These are phyloP conservation scores for Heliornis fulica DNA, from an alignment of 2,113 vertebrate species.

Conservation along the genomic window DNA sequence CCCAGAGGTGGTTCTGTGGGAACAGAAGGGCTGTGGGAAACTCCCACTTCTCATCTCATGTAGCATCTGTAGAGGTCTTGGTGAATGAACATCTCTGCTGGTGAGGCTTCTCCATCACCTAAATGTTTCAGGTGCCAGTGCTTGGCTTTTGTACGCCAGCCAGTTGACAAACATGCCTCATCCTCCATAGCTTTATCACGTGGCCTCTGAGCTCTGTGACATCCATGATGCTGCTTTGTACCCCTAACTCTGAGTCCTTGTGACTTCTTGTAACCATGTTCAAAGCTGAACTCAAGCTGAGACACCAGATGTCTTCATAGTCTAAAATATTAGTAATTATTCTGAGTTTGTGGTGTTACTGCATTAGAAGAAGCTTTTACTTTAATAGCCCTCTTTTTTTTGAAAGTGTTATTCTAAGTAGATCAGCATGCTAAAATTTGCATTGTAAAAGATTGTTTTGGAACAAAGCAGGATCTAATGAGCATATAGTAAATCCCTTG, in stretches of 20 bases:
- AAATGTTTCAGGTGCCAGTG: neutral
- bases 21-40: neutral
- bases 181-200: fast-evolving
- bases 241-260: fast-evolving
- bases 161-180: neutral
- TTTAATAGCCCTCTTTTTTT: neutral
- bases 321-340: constrained; percentile 47
- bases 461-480: constrained; percentile 65
- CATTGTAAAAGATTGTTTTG: constrained; percentile 59
- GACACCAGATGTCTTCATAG: neutral
- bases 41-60: fast-evolving
- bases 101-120: neutral
- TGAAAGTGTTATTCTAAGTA: constrained; percentile 31
- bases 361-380: constrained; percentile 35
- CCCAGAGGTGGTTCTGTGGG: neutral
- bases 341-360: constrained; percentile 1
- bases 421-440: constrained; percentile 63
- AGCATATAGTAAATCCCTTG: constrained; percentile 63
- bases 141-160: neutral
- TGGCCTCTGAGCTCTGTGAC: neutral
- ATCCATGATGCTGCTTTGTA: fast-evolving
- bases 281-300: neutral
- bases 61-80: neutral
- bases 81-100: neutral
- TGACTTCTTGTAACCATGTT: neutral